Base-by-base conservation (phyloP, 2,113 vertebrate species). In the Oreochromis tanganicae region DNA sequence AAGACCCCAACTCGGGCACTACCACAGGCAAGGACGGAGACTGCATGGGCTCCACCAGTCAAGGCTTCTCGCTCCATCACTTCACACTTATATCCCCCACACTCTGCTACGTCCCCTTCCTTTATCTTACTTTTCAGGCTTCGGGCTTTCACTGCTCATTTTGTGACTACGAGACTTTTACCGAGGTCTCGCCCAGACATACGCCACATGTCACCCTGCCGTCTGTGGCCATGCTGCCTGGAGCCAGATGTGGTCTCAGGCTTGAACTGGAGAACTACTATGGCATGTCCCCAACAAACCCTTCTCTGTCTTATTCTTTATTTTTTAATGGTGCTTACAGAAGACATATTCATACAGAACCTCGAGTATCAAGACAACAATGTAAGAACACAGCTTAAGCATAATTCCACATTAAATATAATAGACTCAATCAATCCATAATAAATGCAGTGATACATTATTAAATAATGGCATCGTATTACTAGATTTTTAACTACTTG, bases 11-110 rank as follows among this genome's bases (percentile, higher is more conserved):
- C 66, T 88, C 36, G 34, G 94, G 83, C 92, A 85, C 87, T 9
- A 96, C 96, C 95, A 95, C 92, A 96, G 96, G 95, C 95, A 96
- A 96, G 94, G 95, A 96, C 93, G 46, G 90, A 86, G 89, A 87
- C 82, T 10, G 36, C 19, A 57, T 85, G 90, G 92, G 87, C 89
- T 92, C 85, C 81, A 87, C 88, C 92, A 93, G 90, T 92, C 87
- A 91, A 66, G 13, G 93, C 93, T 89, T 93, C 90, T 93, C 86
- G 86, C 94, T 89, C 91, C 91, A 93, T 95, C 93, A 94, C 93
- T 95, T 96, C 95, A 92, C 93, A 92, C 92, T 91, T 93, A 80
- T 78, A 91, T 80, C 80, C 90, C 93, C 87, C 82, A 34, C 24
- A 34, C 78, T 80, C 84, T 78, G 55, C 50, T 87, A 80, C 1